Evolutionary conservation across 2,797 vertebrate species (phyloP).

Genomic region (Halcyon leucocephala): DNA sequence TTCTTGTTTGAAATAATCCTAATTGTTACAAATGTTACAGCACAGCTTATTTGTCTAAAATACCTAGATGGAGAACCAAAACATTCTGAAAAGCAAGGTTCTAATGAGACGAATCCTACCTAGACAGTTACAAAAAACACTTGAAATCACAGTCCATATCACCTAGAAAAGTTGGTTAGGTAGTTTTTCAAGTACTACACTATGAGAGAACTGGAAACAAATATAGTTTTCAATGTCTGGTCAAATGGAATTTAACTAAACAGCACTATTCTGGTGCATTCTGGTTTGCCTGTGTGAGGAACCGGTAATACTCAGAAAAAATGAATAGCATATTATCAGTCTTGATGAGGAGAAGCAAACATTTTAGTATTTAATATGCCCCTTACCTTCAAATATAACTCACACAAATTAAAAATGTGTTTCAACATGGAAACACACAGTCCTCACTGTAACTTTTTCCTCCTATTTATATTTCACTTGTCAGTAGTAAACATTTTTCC

Average conservation of each 20-base stretch:
- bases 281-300: background rate
- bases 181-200: background rate
- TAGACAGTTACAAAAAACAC: background rate
- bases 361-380: background rate
- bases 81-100: background rate
- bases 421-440: background rate
- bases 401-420: background rate
- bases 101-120: background rate
- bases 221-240: background rate
- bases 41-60: background rate
- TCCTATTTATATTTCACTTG: background rate
- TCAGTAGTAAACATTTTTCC: background rate
- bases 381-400: background rate
- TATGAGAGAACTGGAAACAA: background rate
- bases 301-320: background rate
- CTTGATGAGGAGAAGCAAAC: background rate
- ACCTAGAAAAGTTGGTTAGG: background rate
- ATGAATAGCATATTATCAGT: background rate
- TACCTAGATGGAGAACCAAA: background rate
- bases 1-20: background rate
- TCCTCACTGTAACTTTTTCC: background rate
- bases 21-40: background rate
- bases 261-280: background rate
- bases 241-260: constrained; percentile 18
- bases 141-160: background rate